A percentile compares a stretch with the other conserved stretches of the same genome.
These are phyloP conservation scores for Hippopotamyrus pictus DNA, from an alignment of 2,797 vertebrate species.

Conservation along the genomic window DNA sequence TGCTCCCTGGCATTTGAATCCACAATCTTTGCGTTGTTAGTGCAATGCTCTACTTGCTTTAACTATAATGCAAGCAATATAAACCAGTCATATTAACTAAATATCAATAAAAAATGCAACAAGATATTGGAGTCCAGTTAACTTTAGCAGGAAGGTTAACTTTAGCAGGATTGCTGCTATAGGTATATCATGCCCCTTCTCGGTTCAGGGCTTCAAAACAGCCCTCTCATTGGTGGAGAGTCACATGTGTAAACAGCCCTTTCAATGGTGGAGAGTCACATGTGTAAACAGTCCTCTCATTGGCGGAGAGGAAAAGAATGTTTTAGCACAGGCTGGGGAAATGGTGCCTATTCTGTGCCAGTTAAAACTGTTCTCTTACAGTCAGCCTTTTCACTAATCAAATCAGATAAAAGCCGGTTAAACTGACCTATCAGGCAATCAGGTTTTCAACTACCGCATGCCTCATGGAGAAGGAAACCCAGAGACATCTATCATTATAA, in stretches of 20 bases:
- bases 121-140: background rate
- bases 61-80: background rate
- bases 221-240: background rate
- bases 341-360: background rate
- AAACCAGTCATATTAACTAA: background rate
- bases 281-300: background rate
- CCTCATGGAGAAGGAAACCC: background rate
- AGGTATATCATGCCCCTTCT: background rate
- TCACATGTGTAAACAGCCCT: background rate
- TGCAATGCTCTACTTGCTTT: background rate
- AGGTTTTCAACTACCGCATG: background rate
- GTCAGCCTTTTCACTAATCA: background rate
- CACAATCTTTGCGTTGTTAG: background rate
- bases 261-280: background rate
- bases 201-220: background rate
- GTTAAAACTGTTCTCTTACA: background rate
- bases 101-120: background rate
- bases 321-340: background rate
- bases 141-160: background rate
- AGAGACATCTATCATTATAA: background rate
- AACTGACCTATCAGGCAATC: background rate
- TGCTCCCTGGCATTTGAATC: background rate
- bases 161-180: background rate
- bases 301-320: background rate
- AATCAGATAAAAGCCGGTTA: background rate